These are phyloP conservation scores for Amphiduros pacificus DNA, from an alignment of 2,888 invertebrate genomes.

Conservation along the genomic window DNA sequence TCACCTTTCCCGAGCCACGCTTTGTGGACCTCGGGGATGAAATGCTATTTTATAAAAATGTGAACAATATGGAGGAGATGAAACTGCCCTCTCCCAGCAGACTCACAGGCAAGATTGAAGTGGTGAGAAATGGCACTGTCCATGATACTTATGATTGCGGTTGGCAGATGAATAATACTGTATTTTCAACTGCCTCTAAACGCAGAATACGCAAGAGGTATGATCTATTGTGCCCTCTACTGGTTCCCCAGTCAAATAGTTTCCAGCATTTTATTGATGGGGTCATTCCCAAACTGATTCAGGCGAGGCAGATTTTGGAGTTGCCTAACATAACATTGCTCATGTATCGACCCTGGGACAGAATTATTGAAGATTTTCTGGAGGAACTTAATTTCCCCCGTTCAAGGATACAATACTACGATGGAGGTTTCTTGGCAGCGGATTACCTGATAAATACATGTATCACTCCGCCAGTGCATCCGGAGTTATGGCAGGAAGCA, in stretches of 20 bases:
- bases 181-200: background rate
- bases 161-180: conserved; percentile 9
- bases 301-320: conserved; percentile 6
- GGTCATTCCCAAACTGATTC: conserved; percentile 25
- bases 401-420: conserved; percentile 9
- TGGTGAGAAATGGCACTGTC: conserved; percentile 8
- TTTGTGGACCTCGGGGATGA: conserved; percentile 4
- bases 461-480: conserved; percentile 20
- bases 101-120: conserved; percentile 8
- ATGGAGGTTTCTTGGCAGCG: conserved; percentile 6
- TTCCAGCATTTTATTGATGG: conserved; percentile 30
- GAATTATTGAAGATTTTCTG: conserved; percentile 14
- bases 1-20: conserved; percentile 3
- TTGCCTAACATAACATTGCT: conserved; percentile 11
- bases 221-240: conserved; percentile 15
- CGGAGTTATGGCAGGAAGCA: conserved; percentile 16
- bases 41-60: background rate
- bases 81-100: background rate
- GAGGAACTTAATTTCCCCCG: conserved; percentile 2
- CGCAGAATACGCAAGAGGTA: conserved; percentile 1
- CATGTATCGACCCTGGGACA: conserved; percentile 16
- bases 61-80: background rate
- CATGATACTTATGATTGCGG: conserved; percentile 13
- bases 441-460: conserved; percentile 14
- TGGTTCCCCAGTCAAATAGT: conserved; percentile 20